phyloP scores from a whole-genome alignment of 2,888 invertebrate species.

The Lepidochrysops patricia region DNA sequence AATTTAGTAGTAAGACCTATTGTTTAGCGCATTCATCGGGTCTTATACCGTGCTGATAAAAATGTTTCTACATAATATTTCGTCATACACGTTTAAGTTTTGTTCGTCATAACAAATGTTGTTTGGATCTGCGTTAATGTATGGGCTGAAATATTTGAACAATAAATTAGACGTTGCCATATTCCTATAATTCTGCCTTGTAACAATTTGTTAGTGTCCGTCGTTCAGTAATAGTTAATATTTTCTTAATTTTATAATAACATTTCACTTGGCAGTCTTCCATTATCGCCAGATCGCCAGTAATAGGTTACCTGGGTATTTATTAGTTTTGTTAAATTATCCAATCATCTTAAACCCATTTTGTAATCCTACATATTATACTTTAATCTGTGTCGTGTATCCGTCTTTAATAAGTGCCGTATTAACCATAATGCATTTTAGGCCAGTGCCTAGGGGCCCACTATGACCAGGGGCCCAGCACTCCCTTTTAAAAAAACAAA shows the following conservation, averaged over 20 bases:
- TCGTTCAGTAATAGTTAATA: neutral
- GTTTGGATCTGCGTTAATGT: conserved; percentile 6
- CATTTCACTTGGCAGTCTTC: neutral
- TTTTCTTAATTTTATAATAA: conserved; percentile 13
- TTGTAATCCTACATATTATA: too few species aligned
- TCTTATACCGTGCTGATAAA: too few species aligned
- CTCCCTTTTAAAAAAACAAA: too few species aligned
- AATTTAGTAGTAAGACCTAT: too few species aligned
- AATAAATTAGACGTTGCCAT: neutral
- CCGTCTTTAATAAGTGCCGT: too few species aligned
- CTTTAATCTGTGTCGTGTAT: too few species aligned
- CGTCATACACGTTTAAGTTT: neutral
- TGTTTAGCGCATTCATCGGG: too few species aligned
- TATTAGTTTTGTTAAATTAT: neutral
- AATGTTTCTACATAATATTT: neutral
- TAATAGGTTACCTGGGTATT: neutral
- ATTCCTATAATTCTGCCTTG: conserved; percentile 6
- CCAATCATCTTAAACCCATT: neutral
- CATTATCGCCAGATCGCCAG: neutral
- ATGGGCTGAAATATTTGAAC: conserved; percentile 10
- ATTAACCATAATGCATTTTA: too few species aligned
- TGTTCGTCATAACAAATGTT: neutral
- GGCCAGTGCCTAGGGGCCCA: too few species aligned
- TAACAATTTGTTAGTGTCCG: conserved; percentile 4
- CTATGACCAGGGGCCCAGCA: too few species aligned